Evolutionary conservation across 2,113 vertebrate genomes (phyloP).

Genomic region (Larimichthys crocea): DNA sequence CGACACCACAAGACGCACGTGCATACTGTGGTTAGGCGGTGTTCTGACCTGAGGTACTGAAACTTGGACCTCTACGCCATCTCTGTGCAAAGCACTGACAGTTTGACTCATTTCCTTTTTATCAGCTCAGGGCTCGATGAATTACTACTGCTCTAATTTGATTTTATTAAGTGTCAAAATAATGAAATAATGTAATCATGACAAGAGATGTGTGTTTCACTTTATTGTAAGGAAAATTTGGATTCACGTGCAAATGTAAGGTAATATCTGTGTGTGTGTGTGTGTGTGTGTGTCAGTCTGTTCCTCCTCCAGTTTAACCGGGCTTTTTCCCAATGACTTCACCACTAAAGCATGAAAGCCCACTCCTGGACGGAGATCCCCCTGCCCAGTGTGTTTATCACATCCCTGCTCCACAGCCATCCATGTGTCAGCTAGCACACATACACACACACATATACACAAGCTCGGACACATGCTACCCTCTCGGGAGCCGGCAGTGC

Average conservation of each 20-base stretch:
- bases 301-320: slow-evolving; percentile 72
- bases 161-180: slow-evolving; percentile 38
- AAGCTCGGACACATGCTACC: slow-evolving; percentile 55
- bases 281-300: slow-evolving; percentile 49
- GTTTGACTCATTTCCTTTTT: not conserved
- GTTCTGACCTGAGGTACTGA: slow-evolving; percentile 47
- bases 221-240: slow-evolving; percentile 44
- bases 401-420: slow-evolving; percentile 70
- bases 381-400: slow-evolving; percentile 84
- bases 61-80: slow-evolving; percentile 23
- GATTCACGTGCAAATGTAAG: slow-evolving; percentile 62
- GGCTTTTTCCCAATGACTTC: slow-evolving; percentile 85
- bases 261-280: slow-evolving; percentile 58
- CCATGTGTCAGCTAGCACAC: slow-evolving; percentile 65
- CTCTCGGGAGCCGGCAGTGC: slow-evolving; percentile 63
- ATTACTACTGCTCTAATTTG: slow-evolving; percentile 7
- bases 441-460: slow-evolving; percentile 38
- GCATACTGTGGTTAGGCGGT: slow-evolving; percentile 45
- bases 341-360: slow-evolving; percentile 80
- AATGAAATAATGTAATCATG: slow-evolving; percentile 39
- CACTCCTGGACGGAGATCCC: slow-evolving; percentile 83
- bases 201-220: slow-evolving; percentile 16
- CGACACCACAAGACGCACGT: slow-evolving; percentile 35
- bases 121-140: slow-evolving; percentile 3
- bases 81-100: slow-evolving; percentile 2